Evolutionary conservation across 2,888 invertebrate genomes (phyloP), one percentile per base, ranked within the genome.

Genomic region (Cheilosia variabilis): DNA sequence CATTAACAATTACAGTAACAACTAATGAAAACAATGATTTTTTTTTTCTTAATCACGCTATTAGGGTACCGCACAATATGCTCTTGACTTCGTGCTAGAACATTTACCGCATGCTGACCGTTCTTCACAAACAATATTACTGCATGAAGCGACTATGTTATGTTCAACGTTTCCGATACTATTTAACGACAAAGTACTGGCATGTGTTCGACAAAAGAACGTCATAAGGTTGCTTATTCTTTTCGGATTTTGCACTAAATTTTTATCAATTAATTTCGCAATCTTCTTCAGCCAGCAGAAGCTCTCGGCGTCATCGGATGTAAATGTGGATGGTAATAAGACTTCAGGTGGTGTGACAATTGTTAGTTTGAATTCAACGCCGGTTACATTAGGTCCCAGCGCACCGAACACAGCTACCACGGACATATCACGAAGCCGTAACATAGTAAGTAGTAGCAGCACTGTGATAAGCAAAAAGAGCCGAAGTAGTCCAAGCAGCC

Each of bases 141-240:
- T 97, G 89, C 94, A 96, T 83, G 97, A 97, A 91, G 96, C 97
- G 55, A 96, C 97, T 5, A 93, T 95, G 24, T 93, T 98, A 27
- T 96, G 96, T 91, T 95, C 96, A 90, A 95, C 95, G 63, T 96
- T 96, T 93, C 97, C 97, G 9, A 94, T 95, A 63, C 93, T 97
- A 60, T 96, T 97, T 91, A 96, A 96, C 2, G 96, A 96, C 90
- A 95, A 95, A 89, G 95, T 97, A 90, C 94, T 97, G 79, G 94
- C 94, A 24, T 96, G 96, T 88, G 95, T 96, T 76, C 92, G 95
- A 31, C 95, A 95, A 88, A 94, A 95, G 89, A 94, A 94, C 90
- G 91, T 92, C 27, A 92, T 93, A 76, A 92, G 92, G 90, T 90
- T 88, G 73, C 69, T 71, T 65, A 41, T 65, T 17, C 13, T 60